phyloP scores from a whole-genome alignment of 2,888 invertebrate genomes.

The Diogma glabrata region DNA sequence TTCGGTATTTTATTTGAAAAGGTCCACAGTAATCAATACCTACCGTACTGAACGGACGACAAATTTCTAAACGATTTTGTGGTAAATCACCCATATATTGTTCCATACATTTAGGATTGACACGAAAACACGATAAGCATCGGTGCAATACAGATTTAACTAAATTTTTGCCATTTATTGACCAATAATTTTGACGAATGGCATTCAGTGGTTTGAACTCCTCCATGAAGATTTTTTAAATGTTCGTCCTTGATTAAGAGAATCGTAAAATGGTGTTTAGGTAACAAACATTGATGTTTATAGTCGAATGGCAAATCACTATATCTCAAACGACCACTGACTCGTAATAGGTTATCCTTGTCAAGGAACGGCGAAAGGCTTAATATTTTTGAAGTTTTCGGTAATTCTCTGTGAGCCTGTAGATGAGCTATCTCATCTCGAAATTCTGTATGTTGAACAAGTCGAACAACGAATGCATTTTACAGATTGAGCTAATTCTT shows the following conservation, averaged over 20 bases:
- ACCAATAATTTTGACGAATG: too few relatives aligned
- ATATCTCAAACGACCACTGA: neutral
- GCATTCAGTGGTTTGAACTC: neutral
- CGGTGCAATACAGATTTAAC: neutral
- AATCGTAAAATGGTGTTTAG: neutral
- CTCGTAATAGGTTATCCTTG: too few relatives aligned
- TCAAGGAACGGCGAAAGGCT: conserved; percentile 19
- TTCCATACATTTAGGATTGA: neutral
- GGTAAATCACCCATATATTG: neutral
- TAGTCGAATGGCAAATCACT: neutral
- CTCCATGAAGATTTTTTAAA: neutral
- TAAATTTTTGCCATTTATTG: too few relatives aligned
- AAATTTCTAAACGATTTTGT: neutral
- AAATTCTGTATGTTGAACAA: neutral
- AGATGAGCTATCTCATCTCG: neutral
- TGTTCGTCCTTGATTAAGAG: too few relatives aligned
- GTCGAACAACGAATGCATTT: neutral
- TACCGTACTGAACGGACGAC: neutral
- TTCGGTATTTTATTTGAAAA: neutral
- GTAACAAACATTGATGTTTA: neutral
- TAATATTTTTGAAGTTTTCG: neutral
- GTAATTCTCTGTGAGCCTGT: too few relatives aligned
- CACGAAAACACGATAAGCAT: neutral
- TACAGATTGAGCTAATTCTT: neutral
- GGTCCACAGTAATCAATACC: neutral